Evolutionary conservation across 2,888 invertebrate genomes (phyloP).

Genomic region (Nemotelus nigrinus): DNA sequence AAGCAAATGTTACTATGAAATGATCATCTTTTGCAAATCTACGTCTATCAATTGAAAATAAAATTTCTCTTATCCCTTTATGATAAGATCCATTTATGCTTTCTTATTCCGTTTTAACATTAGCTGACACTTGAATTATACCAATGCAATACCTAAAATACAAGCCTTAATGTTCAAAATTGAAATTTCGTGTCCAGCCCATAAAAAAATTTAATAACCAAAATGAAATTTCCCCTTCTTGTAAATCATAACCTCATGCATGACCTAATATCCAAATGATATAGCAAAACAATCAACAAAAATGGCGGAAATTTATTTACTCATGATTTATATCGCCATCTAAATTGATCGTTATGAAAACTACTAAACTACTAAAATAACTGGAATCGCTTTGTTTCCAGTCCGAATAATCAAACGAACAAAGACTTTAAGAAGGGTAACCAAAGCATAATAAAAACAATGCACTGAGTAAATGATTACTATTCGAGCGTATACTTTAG

Average conservation of each 20-base stretch:
- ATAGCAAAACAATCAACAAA: constrained; percentile 2
- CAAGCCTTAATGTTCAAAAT: too few relatives aligned
- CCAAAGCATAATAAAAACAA: not conserved
- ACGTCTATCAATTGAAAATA: too few relatives aligned
- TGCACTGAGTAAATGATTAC: not conserved
- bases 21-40: too few relatives aligned
- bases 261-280: not conserved
- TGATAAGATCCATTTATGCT: too few relatives aligned
- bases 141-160: too few relatives aligned
- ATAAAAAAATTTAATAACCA: constrained; percentile 1
- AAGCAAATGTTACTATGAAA: too few relatives aligned
- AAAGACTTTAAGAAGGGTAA: not conserved
- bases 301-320: constrained; percentile 42
- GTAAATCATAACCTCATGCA: not conserved
- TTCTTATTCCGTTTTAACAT: too few relatives aligned
- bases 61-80: too few relatives aligned
- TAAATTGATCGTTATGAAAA: constrained; percentile 40
- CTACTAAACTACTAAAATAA: not conserved
- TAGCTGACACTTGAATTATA: too few relatives aligned
- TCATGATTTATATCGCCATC: constrained; percentile 28
- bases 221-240: constrained; percentile 25
- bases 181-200: too few relatives aligned
- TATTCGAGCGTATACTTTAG: not conserved
- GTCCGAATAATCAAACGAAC: not conserved
- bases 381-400: not conserved